Conservation (phyloP, 2,888 invertebrate species). For the Mesorhabditis spiculigera region DNA sequence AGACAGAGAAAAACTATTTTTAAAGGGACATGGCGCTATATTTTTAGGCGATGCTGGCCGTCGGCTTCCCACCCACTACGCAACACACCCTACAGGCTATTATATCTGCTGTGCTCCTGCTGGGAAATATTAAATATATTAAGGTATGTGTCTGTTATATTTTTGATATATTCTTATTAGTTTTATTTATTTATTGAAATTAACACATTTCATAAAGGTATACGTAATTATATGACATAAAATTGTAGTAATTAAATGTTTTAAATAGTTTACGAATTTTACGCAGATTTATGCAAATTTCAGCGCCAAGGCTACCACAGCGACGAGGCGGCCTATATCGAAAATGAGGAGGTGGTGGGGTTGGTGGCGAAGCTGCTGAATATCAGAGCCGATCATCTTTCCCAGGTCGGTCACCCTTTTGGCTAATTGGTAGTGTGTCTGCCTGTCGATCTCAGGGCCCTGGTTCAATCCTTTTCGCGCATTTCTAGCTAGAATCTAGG, state of each 20-base stretch:
- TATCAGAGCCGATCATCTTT: slow-evolving; percentile 67
- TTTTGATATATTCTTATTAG: no score
- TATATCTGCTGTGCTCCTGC: slow-evolving; percentile 82
- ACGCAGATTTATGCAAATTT: slow-evolving; percentile 14
- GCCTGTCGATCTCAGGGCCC: not conserved
- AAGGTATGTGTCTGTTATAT: slow-evolving; percentile 59
- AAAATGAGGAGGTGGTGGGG: slow-evolving; percentile 78
- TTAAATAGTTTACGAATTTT: not conserved
- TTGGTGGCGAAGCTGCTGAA: slow-evolving; percentile 82
- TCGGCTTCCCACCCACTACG: slow-evolving; percentile 69
- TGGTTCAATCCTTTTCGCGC: no score
- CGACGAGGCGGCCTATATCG: slow-evolving; percentile 87
- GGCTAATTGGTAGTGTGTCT: not conserved
- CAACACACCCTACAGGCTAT: slow-evolving; percentile 82
- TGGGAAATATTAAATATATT: slow-evolving; percentile 71
- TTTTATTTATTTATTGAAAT: no score
- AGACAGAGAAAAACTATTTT: no score
- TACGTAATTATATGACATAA: no score
- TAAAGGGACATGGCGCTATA: no score
- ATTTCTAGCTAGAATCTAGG: no score
- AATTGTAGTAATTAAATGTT: no score
- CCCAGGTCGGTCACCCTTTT: slow-evolving; percentile 69
- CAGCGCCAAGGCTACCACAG: slow-evolving; percentile 88
- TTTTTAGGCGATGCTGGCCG: slow-evolving; percentile 90
- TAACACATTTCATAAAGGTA: no score